Percentiles rank a stretch among this genome's conserved stretches.
phyloP scores from a whole-genome alignment of 2,888 invertebrate species.

The Herminia tarsipennalis region DNA sequence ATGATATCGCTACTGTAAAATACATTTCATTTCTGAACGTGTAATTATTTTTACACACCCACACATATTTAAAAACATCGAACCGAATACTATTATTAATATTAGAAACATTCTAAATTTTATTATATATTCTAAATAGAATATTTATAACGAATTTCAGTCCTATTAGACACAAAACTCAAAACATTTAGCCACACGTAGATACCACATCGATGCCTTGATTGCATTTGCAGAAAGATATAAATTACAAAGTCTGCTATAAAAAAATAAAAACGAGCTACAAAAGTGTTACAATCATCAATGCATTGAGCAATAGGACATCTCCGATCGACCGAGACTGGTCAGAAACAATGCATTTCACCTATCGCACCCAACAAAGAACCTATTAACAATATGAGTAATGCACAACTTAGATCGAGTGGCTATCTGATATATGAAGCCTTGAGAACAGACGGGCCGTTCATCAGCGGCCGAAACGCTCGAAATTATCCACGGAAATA shows the following conservation, averaged over 20 bases:
- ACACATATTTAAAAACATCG: background rate
- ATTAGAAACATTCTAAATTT: no score
- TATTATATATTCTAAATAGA: no score
- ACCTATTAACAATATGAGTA: slow-evolving; percentile 72
- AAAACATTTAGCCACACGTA: background rate
- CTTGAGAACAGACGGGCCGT: slow-evolving; percentile 48
- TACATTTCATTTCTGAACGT: slow-evolving; percentile 2
- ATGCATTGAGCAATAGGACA: slow-evolving; percentile 45
- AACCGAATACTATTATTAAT: background rate
- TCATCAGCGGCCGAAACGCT: slow-evolving; percentile 8
- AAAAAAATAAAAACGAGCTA: slow-evolving; percentile 23
- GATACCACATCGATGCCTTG: slow-evolving; percentile 2
- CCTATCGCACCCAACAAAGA: slow-evolving; percentile 72
- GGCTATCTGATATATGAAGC: slow-evolving; percentile 58
- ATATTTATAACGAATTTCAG: no score
- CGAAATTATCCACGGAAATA: slow-evolving; percentile 14
- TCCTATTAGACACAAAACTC: background rate
- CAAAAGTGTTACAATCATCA: slow-evolving; percentile 39
- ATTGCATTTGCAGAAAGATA: slow-evolving; percentile 20
- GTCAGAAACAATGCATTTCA: slow-evolving; percentile 57
- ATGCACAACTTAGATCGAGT: slow-evolving; percentile 73
- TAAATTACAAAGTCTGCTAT: slow-evolving; percentile 31
- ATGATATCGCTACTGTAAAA: slow-evolving; percentile 19
- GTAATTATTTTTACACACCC: slow-evolving; percentile 1
- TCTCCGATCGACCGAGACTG: slow-evolving; percentile 42